Evolutionary conservation across 1,140 invertebrate genomes (phyloP).

Genomic region (Triops cancriformis): DNA sequence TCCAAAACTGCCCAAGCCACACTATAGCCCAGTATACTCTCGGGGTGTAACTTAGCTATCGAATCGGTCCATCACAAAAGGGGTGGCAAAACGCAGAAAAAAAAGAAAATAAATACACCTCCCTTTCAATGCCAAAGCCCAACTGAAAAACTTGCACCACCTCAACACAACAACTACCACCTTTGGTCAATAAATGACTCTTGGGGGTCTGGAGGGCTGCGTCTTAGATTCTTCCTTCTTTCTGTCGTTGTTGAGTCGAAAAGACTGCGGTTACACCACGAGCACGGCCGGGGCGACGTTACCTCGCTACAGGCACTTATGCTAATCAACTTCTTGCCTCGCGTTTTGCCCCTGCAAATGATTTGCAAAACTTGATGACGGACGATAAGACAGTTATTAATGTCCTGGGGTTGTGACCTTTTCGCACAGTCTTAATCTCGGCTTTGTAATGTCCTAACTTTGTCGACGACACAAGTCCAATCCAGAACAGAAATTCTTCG

Average conservation of each 20-base stretch:
- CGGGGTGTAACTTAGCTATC: not conserved
- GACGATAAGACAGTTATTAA: not conserved
- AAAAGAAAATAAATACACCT: too few relatives aligned
- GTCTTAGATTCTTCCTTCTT: not conserved
- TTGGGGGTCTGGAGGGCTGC: not conserved
- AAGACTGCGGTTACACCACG: conserved; percentile 9
- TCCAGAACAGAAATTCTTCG: too few relatives aligned
- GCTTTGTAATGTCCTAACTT: too few relatives aligned
- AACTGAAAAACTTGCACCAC: not conserved
- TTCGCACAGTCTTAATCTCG: too few relatives aligned
- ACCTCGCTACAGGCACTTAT: conserved; percentile 12
- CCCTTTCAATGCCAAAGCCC: not conserved
- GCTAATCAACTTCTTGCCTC: not conserved
- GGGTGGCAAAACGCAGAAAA: not conserved
- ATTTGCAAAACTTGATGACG: not conserved
- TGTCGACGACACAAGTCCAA: too few relatives aligned
- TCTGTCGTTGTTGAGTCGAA: not conserved
- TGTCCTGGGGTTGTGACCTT: not conserved
- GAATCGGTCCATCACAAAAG: not conserved
- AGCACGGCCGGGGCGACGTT: not conserved
- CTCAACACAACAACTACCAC: not conserved
- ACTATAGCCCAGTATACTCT: not conserved
- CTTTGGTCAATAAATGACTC: conserved; percentile 6
- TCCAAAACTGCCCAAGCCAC: too few relatives aligned
- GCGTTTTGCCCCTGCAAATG: not conserved